A percentile compares a stretch with the other conserved stretches of the same genome.
phyloP scores from a whole-genome alignment of 2,113 vertebrate genomes.

The Vidua chalybeata region DNA sequence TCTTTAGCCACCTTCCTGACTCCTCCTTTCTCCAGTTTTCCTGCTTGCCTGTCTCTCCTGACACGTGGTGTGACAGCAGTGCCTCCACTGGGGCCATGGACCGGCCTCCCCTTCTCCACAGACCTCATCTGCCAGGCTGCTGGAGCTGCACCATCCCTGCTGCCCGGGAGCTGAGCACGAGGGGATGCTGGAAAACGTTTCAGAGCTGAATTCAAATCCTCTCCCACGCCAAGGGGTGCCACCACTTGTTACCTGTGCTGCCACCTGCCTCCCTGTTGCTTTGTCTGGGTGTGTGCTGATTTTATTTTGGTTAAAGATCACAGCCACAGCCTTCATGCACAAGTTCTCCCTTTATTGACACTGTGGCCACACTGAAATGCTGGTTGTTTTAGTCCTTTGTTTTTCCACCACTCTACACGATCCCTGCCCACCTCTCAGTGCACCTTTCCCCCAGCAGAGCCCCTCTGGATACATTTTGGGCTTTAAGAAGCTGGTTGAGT shows the following conservation, averaged over 20 bases:
- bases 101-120: neutral
- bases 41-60: neutral
- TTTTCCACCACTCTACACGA: neutral
- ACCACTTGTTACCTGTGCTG: neutral
- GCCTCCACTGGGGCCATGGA: neutral
- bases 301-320: neutral
- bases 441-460: neutral
- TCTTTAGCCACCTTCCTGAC: neutral
- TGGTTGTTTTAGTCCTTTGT: neutral
- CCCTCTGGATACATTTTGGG: neutral
- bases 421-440: neutral
- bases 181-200: neutral
- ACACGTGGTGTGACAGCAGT: neutral
- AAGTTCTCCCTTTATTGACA: neutral
- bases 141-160: neutral
- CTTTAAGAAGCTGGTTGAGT: neutral
- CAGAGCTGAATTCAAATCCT: neutral
- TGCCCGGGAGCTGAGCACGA: neutral
- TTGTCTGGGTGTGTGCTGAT: neutral
- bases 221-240: neutral
- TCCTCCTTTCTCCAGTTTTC: neutral
- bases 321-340: neutral
- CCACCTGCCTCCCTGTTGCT: neutral
- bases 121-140: neutral
- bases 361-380: neutral